A percentile compares a stretch with the other conserved stretches of the same genome.
phyloP scores from a whole-genome alignment of 2,888 invertebrate genomes.

The Lepidocyrtinus sp. region DNA sequence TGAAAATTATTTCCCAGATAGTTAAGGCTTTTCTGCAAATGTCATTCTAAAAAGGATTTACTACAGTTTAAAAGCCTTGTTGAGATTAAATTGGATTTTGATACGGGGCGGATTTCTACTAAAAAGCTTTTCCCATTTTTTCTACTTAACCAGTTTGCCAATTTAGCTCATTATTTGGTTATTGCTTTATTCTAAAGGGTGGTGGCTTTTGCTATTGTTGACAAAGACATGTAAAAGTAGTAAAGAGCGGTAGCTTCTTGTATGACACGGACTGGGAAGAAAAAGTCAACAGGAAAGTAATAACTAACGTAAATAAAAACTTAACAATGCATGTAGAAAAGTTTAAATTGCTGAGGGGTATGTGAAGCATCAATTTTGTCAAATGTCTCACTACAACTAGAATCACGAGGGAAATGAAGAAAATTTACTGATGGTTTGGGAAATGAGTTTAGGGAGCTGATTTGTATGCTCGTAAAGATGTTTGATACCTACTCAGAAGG shows the following conservation, averaged over 20 bases:
- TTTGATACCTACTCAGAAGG: background rate
- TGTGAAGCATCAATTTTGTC: slow-evolving; percentile 17
- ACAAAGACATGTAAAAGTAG: background rate
- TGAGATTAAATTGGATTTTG: background rate
- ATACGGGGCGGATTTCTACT: background rate
- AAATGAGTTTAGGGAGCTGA: slow-evolving; percentile 29
- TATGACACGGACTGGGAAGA: background rate
- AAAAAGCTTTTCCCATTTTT: background rate
- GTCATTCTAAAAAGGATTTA: background rate
- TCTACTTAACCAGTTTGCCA: background rate
- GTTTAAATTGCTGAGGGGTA: slow-evolving; percentile 9
- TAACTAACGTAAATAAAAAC: slow-evolving; percentile 36
- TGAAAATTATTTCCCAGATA: background rate
- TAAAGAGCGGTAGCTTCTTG: slow-evolving; percentile 44
- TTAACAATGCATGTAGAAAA: slow-evolving; percentile 21
- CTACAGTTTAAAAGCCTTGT: background rate
- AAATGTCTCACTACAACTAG: slow-evolving; percentile 23
- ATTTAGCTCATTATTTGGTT: background rate
- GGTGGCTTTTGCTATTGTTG: background rate
- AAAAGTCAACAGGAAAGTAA: slow-evolving; percentile 51
- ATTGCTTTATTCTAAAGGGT: slow-evolving; percentile 18
- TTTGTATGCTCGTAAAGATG: slow-evolving; percentile 32
- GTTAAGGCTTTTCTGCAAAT: background rate
- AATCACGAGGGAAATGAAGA: slow-evolving; percentile 36
- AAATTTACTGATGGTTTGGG: no score